phyloP scores from a whole-genome alignment of 2,797 vertebrate species.

The Chlorospingus flavigularis region DNA sequence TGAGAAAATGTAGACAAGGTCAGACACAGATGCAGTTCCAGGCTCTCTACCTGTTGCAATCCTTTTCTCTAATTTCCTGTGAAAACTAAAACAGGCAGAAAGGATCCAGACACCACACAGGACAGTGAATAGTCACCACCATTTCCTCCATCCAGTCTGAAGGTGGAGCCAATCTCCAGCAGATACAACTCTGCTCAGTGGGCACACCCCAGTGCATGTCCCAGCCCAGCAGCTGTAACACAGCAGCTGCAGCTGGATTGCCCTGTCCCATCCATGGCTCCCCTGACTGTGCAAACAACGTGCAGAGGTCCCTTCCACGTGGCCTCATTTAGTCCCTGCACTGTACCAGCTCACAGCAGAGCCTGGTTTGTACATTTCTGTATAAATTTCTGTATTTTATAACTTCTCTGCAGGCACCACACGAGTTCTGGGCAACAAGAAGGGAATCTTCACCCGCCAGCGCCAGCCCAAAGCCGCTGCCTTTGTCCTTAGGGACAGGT shows the following conservation, averaged over 20 bases:
- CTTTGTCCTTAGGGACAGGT: conserved; percentile 87
- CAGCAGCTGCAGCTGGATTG: not conserved
- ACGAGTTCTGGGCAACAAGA: conserved; percentile 90
- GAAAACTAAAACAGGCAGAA: not conserved
- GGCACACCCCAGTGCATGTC: not conserved
- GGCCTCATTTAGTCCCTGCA: not conserved
- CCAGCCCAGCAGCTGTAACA: not conserved
- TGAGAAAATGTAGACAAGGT: not conserved
- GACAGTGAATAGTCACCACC: not conserved
- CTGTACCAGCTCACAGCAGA: not conserved
- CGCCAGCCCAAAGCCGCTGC: conserved; percentile 92
- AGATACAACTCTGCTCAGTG: not conserved
- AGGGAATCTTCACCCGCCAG: conserved; percentile 93
- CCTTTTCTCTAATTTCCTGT: not conserved
- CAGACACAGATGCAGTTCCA: not conserved
- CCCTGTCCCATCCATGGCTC: not conserved
- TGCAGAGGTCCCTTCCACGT: conserved; percentile 23
- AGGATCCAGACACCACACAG: not conserved
- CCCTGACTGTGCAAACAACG: not conserved
- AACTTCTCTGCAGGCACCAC: conserved; percentile 71
- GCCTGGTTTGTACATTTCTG: not conserved
- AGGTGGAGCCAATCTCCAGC: not conserved
- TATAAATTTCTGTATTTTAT: not conserved
- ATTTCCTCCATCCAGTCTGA: not conserved
- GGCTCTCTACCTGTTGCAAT: not conserved